Percentiles rank a stretch among this genome's conserved stretches.
phyloP scores from a whole-genome alignment of 2,113 vertebrate species.

The Siphamia tubifer region DNA sequence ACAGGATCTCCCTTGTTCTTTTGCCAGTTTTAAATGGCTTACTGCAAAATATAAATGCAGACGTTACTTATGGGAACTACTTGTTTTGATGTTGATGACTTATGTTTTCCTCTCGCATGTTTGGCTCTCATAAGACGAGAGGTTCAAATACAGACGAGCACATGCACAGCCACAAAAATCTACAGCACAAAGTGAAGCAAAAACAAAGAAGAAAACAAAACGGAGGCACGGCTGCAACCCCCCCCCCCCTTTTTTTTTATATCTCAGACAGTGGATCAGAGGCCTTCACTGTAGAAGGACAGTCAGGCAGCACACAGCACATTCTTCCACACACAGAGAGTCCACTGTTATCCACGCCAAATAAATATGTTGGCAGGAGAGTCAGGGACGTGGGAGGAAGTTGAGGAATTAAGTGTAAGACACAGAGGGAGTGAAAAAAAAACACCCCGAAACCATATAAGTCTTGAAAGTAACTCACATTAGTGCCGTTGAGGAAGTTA shows the following conservation, averaged over 20 bases:
- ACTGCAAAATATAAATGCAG: conserved; percentile 71
- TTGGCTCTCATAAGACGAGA: conserved; percentile 35
- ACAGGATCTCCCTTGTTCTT: conserved; percentile 67
- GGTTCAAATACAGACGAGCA: conserved; percentile 12
- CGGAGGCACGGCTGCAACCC: conserved; percentile 3
- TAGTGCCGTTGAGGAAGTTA: conserved; percentile 97
- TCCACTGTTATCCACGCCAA: conserved; percentile 48
- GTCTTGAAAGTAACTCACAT: conserved; percentile 81
- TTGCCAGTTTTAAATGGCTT: conserved; percentile 72
- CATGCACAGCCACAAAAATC: neutral
- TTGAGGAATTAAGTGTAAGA: conserved; percentile 13
- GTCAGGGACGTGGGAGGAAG: conserved; percentile 9
- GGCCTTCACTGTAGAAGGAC: conserved; percentile 45
- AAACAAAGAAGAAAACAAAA: neutral
- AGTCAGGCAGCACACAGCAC: conserved; percentile 40
- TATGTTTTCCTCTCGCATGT: conserved; percentile 56
- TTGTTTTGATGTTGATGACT: conserved; percentile 66
- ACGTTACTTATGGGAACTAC: conserved; percentile 61
- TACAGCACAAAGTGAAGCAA: neutral
- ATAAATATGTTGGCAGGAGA: conserved; percentile 37
- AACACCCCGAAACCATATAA: neutral
- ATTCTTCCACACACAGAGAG: conserved; percentile 54
- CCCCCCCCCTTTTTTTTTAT: neutral
- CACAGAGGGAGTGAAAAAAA: neutral
- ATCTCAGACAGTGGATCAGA: conserved; percentile 25